Evolutionary conservation across 1,140 invertebrate genomes (phyloP).

Genomic region (Drosophila persimilis): DNA sequence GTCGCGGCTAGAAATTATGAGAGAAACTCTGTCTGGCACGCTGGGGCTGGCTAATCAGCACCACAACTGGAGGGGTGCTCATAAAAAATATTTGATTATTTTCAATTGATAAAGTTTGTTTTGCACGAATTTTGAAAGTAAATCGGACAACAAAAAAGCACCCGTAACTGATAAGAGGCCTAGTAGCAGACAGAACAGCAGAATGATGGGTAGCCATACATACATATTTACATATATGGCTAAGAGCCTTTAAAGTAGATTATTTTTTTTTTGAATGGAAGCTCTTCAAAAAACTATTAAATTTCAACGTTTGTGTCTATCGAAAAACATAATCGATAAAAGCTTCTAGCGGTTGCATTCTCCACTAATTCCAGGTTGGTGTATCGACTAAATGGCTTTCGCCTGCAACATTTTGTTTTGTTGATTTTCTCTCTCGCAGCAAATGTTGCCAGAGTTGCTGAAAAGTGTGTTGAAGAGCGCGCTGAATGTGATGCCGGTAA

Average conservation of each 20-base stretch:
- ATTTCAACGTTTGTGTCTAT: neutral
- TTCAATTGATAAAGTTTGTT: slow-evolving; percentile 69
- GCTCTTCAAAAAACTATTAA: too few relatives aligned
- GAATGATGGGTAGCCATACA: too few relatives aligned
- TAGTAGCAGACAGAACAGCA: slow-evolving; percentile 13
- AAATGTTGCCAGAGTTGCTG: slow-evolving; percentile 52
- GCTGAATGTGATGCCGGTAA: slow-evolving; percentile 75
- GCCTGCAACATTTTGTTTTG: neutral
- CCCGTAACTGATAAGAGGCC: slow-evolving; percentile 30
- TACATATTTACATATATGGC: too few relatives aligned
- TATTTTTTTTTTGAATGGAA: neutral
- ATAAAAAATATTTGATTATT: slow-evolving; percentile 65
- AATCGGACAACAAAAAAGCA: slow-evolving; percentile 8
- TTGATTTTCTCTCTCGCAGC: slow-evolving; percentile 20
- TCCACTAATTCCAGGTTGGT: neutral
- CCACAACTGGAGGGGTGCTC: slow-evolving; percentile 16
- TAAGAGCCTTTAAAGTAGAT: neutral
- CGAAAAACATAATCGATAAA: neutral
- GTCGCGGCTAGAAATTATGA: slow-evolving; percentile 14
- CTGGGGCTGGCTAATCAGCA: slow-evolving; percentile 51
- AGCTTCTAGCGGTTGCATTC: slow-evolving; percentile 3
- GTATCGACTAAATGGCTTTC: neutral
- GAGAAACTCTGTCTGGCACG: slow-evolving; percentile 20
- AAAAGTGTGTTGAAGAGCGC: slow-evolving; percentile 35
- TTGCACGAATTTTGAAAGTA: slow-evolving; percentile 38